Base-by-base conservation (phyloP, 2,888 invertebrate genomes). In the Melanchra persicariae region DNA sequence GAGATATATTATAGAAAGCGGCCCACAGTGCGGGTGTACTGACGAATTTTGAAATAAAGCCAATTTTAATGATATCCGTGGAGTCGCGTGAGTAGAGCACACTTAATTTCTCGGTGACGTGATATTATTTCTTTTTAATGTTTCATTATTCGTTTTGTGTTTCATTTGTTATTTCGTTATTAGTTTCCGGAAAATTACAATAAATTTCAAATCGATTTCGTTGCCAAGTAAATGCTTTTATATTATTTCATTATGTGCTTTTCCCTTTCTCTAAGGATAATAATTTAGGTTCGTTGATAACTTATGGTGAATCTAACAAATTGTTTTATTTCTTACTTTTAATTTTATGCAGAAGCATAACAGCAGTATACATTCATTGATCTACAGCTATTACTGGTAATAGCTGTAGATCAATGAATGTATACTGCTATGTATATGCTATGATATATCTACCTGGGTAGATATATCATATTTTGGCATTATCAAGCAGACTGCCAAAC, bases 31-130 rank as follows among this genome's bases (percentile, higher is more conserved):
- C 65, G 43, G 10, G n/a, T 52, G 68, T 57, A 60, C 63, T 37
- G 58, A 55, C 51, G 24, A 67, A 52, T 72, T 76, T 82, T 76
- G 78, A 82, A 81, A 49, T 60, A 74, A 60, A 71, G 77, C 82
- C 82, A 84, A 84, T 64, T 79, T 79, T 62, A 71, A 75, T 74
- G n/a, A 67, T 62, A 68, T 43, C n/a, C n/a, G 19, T 30, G 12
- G 52, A 47, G 37, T 72, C 30, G 67, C 81, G 76, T 80, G 75
- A 64, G 34, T 62, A 45, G 30, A 4, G 49, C 43, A 45, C 55
- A 67, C 60, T 78, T 69, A 66, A 54, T 72, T 60, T 60, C 47
- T 37, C 30, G 1, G 30, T 62, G 73, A 58, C 60, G 58, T 67
- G 52, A 54, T 68, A 73, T 54, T 52, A 70, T 67, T 64, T 71